Conservation (phyloP, 37 sponge, comb jelly and placozoan species). For the Petrosia ficiformis region DNA sequence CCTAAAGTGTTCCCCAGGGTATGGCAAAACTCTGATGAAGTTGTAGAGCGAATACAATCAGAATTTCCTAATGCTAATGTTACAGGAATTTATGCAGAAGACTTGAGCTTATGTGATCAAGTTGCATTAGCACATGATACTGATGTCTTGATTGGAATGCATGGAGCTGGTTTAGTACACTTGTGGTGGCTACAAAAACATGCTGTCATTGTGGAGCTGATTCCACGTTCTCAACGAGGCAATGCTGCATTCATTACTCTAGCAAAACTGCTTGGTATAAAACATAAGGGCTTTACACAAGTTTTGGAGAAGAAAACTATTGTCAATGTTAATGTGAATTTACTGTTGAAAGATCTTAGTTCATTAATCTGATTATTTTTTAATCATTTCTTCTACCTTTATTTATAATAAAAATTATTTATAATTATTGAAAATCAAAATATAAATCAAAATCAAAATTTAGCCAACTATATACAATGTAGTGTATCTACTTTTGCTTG, state of each 20-base stretch:
- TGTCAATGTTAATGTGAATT: slow-evolving; percentile 3
- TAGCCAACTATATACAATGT: too few relatives aligned
- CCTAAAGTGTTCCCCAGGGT: slow-evolving; percentile 31
- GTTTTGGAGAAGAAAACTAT: neutral
- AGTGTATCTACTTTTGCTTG: too few relatives aligned
- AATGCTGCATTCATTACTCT: slow-evolving; percentile 64
- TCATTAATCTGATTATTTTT: too few relatives aligned
- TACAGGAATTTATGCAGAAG: slow-evolving; percentile 39
- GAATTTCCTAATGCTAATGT: slow-evolving; percentile 26
- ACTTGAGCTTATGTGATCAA: slow-evolving; percentile 60
- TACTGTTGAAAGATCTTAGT: too few relatives aligned
- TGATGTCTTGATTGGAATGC: slow-evolving; percentile 62
- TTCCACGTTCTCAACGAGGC: slow-evolving; percentile 12
- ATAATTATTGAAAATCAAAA: too few relatives aligned
- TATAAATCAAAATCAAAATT: too few relatives aligned
- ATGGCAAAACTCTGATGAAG: slow-evolving; percentile 40
- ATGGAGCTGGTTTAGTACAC: slow-evolving; percentile 80
- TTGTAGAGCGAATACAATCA: slow-evolving; percentile 16
- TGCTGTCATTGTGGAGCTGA: slow-evolving; percentile 52
- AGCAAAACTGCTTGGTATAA: slow-evolving; percentile 41
- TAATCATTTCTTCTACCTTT: too few relatives aligned
- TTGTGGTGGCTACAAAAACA: slow-evolving; percentile 66
- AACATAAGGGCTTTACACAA: neutral
- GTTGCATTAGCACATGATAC: slow-evolving; percentile 25
- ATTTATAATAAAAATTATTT: too few relatives aligned